A percentile compares a stretch with the other conserved stretches of the same genome.
Conservation (phyloP, 2,888 invertebrate genomes). For the Gortyna flavago region DNA sequence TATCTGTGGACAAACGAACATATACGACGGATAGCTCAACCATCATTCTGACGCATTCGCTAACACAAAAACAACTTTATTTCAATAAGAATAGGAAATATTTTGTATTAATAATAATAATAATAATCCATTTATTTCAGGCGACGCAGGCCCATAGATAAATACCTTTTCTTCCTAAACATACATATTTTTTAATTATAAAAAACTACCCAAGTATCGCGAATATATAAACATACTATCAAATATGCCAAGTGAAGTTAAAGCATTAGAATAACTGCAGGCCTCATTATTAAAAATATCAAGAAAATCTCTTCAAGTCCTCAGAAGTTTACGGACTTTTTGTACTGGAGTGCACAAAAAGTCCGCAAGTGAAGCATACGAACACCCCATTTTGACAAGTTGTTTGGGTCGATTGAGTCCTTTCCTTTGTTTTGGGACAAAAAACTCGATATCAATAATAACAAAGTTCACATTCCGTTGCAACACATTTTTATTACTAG, state of each 20-base stretch:
- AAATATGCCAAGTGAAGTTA: not conserved
- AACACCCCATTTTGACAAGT: not conserved
- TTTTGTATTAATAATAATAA: no score
- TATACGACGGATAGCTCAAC: not conserved
- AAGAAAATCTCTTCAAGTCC: not conserved
- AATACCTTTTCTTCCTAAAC: no score
- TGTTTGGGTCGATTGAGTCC: no score
- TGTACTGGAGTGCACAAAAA: not conserved
- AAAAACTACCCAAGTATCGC: no score
- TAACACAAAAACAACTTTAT: not conserved
- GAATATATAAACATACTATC: not conserved
- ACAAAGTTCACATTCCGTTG: not conserved
- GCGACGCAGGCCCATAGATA: no score
- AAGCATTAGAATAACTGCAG: not conserved
- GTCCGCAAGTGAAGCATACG: not conserved
- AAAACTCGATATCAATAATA: not conserved
- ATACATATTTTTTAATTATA: no score
- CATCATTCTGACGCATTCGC: no score
- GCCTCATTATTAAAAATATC: not conserved
- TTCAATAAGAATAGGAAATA: no score
- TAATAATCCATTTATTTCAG: no score
- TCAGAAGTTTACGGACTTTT: not conserved
- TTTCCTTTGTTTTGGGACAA: not conserved
- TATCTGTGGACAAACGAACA: slow-evolving; percentile 84
- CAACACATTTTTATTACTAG: not conserved